A percentile compares a stretch with the other conserved stretches of the same genome.
phyloP scores from a whole-genome alignment of 2,888 invertebrate species.

The Protonemura montana region DNA sequence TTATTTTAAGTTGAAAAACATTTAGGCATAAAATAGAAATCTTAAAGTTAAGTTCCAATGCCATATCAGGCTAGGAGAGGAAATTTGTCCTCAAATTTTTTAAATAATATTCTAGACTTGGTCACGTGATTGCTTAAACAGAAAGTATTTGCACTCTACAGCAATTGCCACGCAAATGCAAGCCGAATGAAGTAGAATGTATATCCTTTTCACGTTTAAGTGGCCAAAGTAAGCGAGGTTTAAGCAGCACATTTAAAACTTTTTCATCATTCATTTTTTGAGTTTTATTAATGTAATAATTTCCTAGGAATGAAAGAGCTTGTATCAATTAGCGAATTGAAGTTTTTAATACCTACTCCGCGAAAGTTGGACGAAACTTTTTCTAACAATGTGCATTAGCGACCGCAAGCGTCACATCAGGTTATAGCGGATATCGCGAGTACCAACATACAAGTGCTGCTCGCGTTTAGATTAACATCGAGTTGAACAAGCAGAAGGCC shows the following conservation, averaged over 20 bases:
- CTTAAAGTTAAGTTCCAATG: no score
- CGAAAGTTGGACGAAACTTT: slow-evolving; percentile 20
- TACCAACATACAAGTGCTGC: slow-evolving; percentile 13
- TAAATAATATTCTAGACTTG: no score
- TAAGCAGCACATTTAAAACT: slow-evolving; percentile 9
- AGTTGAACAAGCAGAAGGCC: not conserved
- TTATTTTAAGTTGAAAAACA: no score
- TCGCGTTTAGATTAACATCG: not conserved
- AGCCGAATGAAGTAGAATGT: no score
- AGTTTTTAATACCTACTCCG: slow-evolving; percentile 28
- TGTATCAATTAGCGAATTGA: slow-evolving; percentile 42
- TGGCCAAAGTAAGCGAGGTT: not conserved
- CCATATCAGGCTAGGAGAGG: no score
- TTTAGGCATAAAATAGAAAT: no score
- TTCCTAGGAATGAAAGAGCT: slow-evolving; percentile 19
- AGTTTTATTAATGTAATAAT: slow-evolving; percentile 39
- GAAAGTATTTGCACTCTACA: no score
- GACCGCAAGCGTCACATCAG: slow-evolving; percentile 16
- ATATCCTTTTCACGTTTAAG: not conserved
- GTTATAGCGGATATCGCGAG: not conserved
- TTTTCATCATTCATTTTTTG: slow-evolving; percentile 41
- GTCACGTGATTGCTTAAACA: no score
- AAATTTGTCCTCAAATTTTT: no score
- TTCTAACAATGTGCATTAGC: slow-evolving; percentile 26
- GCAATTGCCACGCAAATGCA: no score